phyloP scores from a whole-genome alignment of 1,140 invertebrate species.

The Bactericera cockerelli region DNA sequence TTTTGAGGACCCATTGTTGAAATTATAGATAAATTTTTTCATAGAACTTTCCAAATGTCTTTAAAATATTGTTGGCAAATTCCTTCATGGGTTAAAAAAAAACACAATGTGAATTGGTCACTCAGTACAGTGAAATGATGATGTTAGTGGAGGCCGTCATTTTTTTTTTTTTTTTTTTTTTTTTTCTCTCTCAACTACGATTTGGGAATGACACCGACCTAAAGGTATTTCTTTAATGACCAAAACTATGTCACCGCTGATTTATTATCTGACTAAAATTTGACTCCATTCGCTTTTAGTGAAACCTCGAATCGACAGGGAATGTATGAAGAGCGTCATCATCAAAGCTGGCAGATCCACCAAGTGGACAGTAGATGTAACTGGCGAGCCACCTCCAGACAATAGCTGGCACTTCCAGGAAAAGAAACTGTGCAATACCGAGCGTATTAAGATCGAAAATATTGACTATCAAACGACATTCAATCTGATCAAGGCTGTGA shows the following conservation, averaged over 20 bases:
- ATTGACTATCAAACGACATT: slow-evolving; percentile 84
- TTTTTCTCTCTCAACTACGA: too few relatives aligned
- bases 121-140: too few relatives aligned
- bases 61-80: background rate
- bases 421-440: slow-evolving; percentile 59
- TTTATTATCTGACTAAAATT: too few relatives aligned
- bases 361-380: slow-evolving; percentile 83
- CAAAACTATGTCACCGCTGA: too few relatives aligned
- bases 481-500: slow-evolving; percentile 57
- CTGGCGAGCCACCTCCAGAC: slow-evolving; percentile 73
- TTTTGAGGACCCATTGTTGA: background rate
- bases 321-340: slow-evolving; percentile 67
- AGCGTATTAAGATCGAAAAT: slow-evolving; percentile 78
- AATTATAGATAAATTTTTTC: slow-evolving; percentile 6
- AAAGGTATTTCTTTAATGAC: too few relatives aligned
- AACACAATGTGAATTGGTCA: background rate
- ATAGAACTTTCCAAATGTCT: background rate
- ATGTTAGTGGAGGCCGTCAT: too few relatives aligned
- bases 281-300: slow-evolving; percentile 39
- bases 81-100: slow-evolving; percentile 13
- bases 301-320: slow-evolving; percentile 81
- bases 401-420: slow-evolving; percentile 76
- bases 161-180: too few relatives aligned
- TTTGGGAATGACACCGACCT: too few relatives aligned
- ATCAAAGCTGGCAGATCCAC: slow-evolving; percentile 80